Percentiles rank a stretch among this genome's conserved stretches.
phyloP scores from a whole-genome alignment of 1,140 invertebrate species.

The Euura saliciscinereae region DNA sequence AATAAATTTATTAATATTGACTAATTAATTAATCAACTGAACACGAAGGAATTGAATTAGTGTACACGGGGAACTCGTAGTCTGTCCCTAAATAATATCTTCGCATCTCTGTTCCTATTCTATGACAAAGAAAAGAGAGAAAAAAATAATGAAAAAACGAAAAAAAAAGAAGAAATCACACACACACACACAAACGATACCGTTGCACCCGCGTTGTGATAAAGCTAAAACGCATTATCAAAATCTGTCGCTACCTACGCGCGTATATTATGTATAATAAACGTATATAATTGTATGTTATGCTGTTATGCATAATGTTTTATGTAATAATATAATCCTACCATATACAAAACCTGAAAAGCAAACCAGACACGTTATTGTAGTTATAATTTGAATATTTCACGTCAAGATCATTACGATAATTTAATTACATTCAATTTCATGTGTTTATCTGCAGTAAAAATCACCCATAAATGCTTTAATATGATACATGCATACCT shows the following conservation, averaged over 20 bases:
- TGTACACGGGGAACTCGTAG: slow-evolving; percentile 46
- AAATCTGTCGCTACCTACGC: neutral
- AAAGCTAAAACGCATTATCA: neutral
- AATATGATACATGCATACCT: too few relatives aligned
- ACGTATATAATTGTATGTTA: neutral
- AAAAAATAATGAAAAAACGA: slow-evolving; percentile 15
- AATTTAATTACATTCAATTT: too few relatives aligned
- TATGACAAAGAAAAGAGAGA: slow-evolving; percentile 4
- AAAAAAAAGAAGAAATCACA: neutral
- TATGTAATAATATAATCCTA: too few relatives aligned
- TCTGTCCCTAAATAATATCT: slow-evolving; percentile 40
- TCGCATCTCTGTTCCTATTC: slow-evolving; percentile 43
- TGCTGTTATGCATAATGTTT: neutral
- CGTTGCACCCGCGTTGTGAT: neutral
- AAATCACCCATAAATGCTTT: too few relatives aligned
- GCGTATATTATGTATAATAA: neutral
- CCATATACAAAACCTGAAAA: too few relatives aligned
- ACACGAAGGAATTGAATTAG: slow-evolving; percentile 59
- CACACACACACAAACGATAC: neutral
- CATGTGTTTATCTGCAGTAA: too few relatives aligned
- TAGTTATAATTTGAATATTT: too few relatives aligned
- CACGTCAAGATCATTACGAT: too few relatives aligned
- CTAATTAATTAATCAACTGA: slow-evolving; percentile 53
- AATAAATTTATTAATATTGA: slow-evolving; percentile 51
- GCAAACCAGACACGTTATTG: too few relatives aligned